These are phyloP conservation scores for Saxidomus purpurata DNA, from an alignment of 1,140 invertebrate species.

Conservation along the genomic window DNA sequence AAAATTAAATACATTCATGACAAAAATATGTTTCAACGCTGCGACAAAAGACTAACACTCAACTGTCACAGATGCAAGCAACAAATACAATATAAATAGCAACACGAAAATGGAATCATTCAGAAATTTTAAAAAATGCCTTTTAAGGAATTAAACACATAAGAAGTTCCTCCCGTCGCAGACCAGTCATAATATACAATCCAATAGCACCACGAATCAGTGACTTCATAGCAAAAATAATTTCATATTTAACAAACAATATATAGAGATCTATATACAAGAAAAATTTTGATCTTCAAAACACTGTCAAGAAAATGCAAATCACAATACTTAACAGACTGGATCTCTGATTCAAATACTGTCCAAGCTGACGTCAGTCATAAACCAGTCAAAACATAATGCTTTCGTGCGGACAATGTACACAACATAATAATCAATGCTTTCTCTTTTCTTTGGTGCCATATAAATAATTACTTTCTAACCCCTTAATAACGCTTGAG, in stretches of 20 bases:
- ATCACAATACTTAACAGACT: background rate
- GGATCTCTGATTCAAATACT: slow-evolving; percentile 7
- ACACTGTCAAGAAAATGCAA: background rate
- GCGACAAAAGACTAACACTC: background rate
- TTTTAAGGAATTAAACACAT: background rate
- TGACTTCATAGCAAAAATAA: slow-evolving; percentile 19
- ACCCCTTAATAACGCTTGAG: too few relatives aligned
- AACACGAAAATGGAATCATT: background rate
- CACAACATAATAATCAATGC: background rate
- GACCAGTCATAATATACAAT: background rate
- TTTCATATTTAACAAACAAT: background rate
- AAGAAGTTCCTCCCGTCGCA: background rate
- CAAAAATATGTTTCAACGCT: too few relatives aligned
- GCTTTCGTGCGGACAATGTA: background rate
- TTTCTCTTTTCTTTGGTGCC: slow-evolving; percentile 5
- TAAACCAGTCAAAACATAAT: background rate
- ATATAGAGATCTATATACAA: background rate
- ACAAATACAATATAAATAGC: slow-evolving; percentile 11
- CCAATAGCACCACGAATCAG: background rate
- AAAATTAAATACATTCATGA: too few relatives aligned
- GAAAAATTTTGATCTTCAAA: slow-evolving; percentile 2
- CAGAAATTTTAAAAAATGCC: background rate
- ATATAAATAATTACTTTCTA: background rate
- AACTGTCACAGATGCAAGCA: background rate
- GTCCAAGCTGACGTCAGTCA: background rate